Evolutionary conservation across 2,797 vertebrate species (phyloP).

Genomic region (Lepus townsendii): DNA sequence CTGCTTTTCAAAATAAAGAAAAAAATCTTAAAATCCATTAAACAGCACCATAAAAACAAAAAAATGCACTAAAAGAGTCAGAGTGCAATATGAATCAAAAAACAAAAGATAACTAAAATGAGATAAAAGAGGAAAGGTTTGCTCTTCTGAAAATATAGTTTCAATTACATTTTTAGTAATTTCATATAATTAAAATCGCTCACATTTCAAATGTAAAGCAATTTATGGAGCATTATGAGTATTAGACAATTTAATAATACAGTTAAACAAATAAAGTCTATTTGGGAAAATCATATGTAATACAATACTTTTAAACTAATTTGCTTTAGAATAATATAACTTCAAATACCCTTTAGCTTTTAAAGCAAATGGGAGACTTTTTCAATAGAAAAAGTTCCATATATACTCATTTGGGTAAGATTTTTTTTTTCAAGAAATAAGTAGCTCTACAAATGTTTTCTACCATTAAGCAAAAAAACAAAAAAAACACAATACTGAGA

Average conservation of each 20-base stretch:
- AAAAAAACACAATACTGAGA: background rate
- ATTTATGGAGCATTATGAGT: conserved; percentile 26
- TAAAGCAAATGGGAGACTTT: background rate
- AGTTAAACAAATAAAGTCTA: background rate
- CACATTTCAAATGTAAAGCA: conserved; percentile 51
- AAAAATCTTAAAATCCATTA: background rate
- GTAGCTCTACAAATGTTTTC: background rate
- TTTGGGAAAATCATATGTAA: conserved; percentile 2
- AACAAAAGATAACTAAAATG: background rate
- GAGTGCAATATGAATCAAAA: background rate
- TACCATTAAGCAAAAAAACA: background rate
- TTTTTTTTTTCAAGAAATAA: conserved; percentile 11
- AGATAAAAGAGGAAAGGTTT: background rate
- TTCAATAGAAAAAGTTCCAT: background rate
- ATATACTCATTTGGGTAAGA: background rate
- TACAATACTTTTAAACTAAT: background rate
- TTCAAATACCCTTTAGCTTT: conserved; percentile 4
- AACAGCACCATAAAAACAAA: too few relatives aligned
- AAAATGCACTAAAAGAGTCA: too few relatives aligned
- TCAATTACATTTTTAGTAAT: background rate
- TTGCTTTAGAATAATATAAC: background rate
- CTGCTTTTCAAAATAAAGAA: background rate
- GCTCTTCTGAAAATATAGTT: background rate
- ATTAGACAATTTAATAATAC: background rate
- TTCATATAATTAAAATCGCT: conserved; percentile 11